Evolutionary conservation across 2,888 invertebrate species (phyloP), one percentile per base, ranked within the genome.

Genomic region (Melinopterus prodromus): DNA sequence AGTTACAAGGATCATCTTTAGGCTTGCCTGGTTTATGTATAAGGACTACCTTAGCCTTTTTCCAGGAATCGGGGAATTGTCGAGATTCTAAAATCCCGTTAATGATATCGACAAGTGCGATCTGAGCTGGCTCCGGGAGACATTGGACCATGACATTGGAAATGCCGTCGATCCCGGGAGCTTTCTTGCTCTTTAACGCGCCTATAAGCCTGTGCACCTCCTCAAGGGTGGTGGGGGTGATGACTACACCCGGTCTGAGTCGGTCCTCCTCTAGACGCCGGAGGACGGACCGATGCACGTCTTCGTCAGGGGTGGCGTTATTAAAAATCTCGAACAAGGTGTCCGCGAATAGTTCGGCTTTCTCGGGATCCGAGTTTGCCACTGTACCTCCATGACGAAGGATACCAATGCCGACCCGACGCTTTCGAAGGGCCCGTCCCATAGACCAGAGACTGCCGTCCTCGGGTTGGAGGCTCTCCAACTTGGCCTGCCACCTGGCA

Each of bases 11-110:
- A 36, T 36, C 7, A 0, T 12, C 16, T 16, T 36, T 71, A 2
- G 71, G 37, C 12, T 78, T 70, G 4, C 69, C 70, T 12, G 26
- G 75, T 36, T 75, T 75, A 12, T 16, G 75, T 16, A 75, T 16
- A 16, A 75, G 2, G 12, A 75, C 35, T 5, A 75, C 14, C 14
- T 9, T 7, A 0, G 75, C 75, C 16, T 15, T 26, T 75, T 75
- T 75, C 26, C 75, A 75, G 16, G 12, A 7, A 12, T 16, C 36
- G 9, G 75, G 35, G 26, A 35, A 6, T 2, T 5, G 5, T 2
- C 15, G 37, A 6, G 15, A 2, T n/a, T 15, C 9, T 9, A 75
- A 75, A 2, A 75, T 75, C 16, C 12, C n/a, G 75, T 5, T 75
- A 2, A 3, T 12, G 4, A 16, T 75, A 3, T 16, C 35, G 26